Base-by-base conservation (phyloP, 2,888 invertebrate genomes). In the Stratiomys singularior region DNA sequence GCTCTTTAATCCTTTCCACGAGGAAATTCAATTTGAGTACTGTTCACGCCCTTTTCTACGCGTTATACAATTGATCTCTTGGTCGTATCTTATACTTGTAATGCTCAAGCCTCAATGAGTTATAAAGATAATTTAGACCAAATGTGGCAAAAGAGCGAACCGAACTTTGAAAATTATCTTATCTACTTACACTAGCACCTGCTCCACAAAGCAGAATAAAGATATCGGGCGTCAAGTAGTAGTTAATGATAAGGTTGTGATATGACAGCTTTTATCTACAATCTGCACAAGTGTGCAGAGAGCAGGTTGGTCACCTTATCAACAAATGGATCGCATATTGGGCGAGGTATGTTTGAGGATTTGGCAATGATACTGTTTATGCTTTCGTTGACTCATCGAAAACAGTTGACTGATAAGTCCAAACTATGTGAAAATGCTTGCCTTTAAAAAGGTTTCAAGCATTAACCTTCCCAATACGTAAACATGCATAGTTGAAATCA, bases 61-160 rank as follows among this genome's bases (percentile, higher is more conserved):
- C 69, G 69, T 46, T 46, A 47, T 47, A 21, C 25, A 69, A 74
- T 74, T 60, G 60, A 74, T 58, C 74, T 74, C 60, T 58, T 44
- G 18, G 47, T 11, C 69, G 71, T 23, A 60, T 37, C 37, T 74
- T 58, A 37, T 25, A 74, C 37, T 23, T 58, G 74, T 74, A 74
- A 30, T 23, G 44, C 44, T 44, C 60, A 23, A 60, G 3, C 37
- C 23, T 58, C 37, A 58, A 44, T 58, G 58, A 74, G 74, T 37
- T n/a, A 74, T 74, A 74, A 58, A 58, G 27, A 21, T 28, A 37
- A 60, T 58, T 56, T 21, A 27, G 72, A 72, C 30, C 58, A 74
- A 58, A 5, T 58, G 37, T 30, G 13, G 37, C 2, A 37, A 23
- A 44, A 69, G 69, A 47, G 47, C 18, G 21, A 66, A 5, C 37